These are phyloP conservation scores for Mechanitis messenoides DNA, from an alignment of 2,888 invertebrate genomes.

Conservation along the genomic window DNA sequence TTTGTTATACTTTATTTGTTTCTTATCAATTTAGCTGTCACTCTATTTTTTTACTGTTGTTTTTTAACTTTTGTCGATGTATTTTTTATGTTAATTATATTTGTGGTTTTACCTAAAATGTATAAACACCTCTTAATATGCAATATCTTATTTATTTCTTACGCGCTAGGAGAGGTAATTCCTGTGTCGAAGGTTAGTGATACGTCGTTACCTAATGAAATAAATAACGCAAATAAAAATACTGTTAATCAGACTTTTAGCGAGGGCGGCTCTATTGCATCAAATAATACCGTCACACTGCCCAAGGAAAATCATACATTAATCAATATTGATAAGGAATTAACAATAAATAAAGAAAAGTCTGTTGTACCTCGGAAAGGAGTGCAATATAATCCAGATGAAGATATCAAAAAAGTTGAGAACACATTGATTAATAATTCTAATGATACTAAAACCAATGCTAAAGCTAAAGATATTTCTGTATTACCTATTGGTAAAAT, in stretches of 20 bases:
- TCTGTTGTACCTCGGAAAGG: conserved; percentile 35
- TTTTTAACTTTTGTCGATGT: conserved; percentile 9
- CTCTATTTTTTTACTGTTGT: conserved; percentile 8
- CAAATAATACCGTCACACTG: conserved; percentile 39
- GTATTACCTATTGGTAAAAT: conserved; percentile 11
- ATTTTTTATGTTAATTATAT: conserved; percentile 16
- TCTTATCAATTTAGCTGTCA: conserved; percentile 4
- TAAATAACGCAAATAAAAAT: conserved; percentile 24
- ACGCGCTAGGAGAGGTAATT: conserved; percentile 32
- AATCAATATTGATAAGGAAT: conserved; percentile 43
- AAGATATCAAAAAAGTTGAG: conserved; percentile 22
- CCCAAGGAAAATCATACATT: conserved; percentile 41
- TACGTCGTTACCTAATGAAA: conserved; percentile 20
- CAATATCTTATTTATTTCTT: conserved; percentile 38
- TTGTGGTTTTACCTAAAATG: conserved; percentile 37
- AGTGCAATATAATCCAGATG: conserved; percentile 26
- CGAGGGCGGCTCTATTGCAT: conserved; percentile 51
- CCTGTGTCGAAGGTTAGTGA: conserved; percentile 27
- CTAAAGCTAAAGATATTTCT: conserved; percentile 8
- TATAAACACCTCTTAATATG: conserved; percentile 35
- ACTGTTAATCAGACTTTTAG: conserved; percentile 41
- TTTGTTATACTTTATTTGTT: neutral
- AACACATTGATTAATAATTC: conserved; percentile 14
- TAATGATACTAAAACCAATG: conserved; percentile 24
- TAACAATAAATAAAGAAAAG: conserved; percentile 42